Conservation (phyloP, 2,888 invertebrate genomes). For the Mesorhabditis spiculigera region DNA sequence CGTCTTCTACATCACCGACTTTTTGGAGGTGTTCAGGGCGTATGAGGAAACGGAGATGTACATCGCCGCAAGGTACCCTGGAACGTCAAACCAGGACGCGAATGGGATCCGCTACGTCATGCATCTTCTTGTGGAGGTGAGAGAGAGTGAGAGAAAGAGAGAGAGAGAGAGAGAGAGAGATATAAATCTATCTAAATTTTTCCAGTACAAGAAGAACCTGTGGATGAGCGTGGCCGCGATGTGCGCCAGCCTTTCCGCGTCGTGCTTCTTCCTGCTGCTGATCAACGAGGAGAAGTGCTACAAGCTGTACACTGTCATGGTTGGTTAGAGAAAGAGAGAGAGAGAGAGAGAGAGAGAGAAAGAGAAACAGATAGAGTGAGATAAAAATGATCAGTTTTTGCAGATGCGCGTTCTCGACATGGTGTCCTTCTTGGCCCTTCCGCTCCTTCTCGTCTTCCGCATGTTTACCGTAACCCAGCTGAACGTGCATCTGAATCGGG, state of each 20-base stretch:
- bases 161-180: no score
- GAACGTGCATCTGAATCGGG: slow-evolving; percentile 11
- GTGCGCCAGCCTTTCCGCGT: slow-evolving; percentile 50
- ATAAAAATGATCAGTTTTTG: background rate
- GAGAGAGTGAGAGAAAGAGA: background rate
- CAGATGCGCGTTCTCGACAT: slow-evolving; percentile 43
- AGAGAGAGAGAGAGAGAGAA: background rate
- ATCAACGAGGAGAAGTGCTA: slow-evolving; percentile 19
- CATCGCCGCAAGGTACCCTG: background rate
- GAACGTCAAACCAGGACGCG: slow-evolving; percentile 6
- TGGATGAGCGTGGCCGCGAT: slow-evolving; percentile 55
- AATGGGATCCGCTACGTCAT: slow-evolving; percentile 14
- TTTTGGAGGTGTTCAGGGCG: slow-evolving; percentile 30
- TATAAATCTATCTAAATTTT: slow-evolving; percentile 1
- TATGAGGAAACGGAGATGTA: slow-evolving; percentile 18
- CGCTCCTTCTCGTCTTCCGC: slow-evolving; percentile 39
- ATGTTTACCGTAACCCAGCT: slow-evolving; percentile 29
- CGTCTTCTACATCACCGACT: slow-evolving; percentile 42
- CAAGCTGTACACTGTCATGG: slow-evolving; percentile 4
- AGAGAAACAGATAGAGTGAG: no score
- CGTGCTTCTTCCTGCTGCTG: slow-evolving; percentile 47
- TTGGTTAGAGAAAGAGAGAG: background rate
- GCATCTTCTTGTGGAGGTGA: slow-evolving; percentile 15
- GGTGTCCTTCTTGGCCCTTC: slow-evolving; percentile 42
- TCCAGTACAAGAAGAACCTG: slow-evolving; percentile 54